Conservation (phyloP, 2,888 invertebrate species). For the Dione vanillae region DNA sequence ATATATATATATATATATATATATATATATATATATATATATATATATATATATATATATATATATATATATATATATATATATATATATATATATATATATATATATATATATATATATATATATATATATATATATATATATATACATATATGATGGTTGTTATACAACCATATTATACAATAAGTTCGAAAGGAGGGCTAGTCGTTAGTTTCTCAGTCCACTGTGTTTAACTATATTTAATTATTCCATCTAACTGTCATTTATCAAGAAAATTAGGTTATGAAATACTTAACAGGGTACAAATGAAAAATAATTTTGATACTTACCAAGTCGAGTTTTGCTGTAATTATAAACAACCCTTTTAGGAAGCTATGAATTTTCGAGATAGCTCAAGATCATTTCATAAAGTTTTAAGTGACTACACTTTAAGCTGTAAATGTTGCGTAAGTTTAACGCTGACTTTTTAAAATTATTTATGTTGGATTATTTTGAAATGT, state of each 20-base stretch:
- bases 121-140: too few relatives aligned
- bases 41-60: too few relatives aligned
- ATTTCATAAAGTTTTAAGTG: slow-evolving; percentile 59
- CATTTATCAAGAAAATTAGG: slow-evolving; percentile 18
- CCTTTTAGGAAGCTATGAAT: slow-evolving; percentile 60
- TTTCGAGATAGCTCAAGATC: slow-evolving; percentile 63
- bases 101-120: too few relatives aligned
- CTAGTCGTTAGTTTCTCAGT: too few relatives aligned
- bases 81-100: too few relatives aligned
- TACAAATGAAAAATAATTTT: slow-evolving; percentile 21
- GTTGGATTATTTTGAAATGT: background rate
- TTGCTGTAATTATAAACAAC: slow-evolving; percentile 40
- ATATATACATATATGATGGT: too few relatives aligned
- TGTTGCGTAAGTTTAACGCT: slow-evolving; percentile 21
- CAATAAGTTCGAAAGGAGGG: too few relatives aligned
- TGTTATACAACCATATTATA: too few relatives aligned
- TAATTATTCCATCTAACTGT: background rate
- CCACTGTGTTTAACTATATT: background rate
- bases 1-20: too few relatives aligned
- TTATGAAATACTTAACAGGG: slow-evolving; percentile 15
- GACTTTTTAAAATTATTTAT: slow-evolving; percentile 2
- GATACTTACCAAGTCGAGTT: slow-evolving; percentile 26
- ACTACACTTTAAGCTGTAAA: slow-evolving; percentile 35
- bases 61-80: too few relatives aligned
- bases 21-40: too few relatives aligned